Base-by-base conservation (phyloP, 2,113 vertebrate species). In the Pterocles burchelli region DNA sequence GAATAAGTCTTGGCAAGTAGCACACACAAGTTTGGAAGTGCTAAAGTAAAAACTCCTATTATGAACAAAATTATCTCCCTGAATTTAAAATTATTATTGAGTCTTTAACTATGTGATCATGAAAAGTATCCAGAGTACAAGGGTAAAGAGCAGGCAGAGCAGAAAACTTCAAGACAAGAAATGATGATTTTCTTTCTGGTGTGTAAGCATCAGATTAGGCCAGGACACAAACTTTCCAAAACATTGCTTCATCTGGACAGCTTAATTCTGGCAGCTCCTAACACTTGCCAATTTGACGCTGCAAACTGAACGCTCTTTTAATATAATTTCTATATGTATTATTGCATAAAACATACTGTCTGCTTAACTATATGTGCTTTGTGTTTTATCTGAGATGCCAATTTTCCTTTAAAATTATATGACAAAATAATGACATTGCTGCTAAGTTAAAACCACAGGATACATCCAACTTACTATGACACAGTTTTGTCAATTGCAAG, bases 401-500 rank as follows among this genome's bases (percentile, higher is more conserved):
- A 81, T 95, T 96, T 94, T 54, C 49, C 52, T 31, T 76, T 82
- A 71, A 90, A 93, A 43, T 71, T 93, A 15, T 77, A 87, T 93
- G 61, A 96, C 81, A 95, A 90, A 93, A 59, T 93, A 97, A 89
- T 80, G 88, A 80, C 59, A 77, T 80, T 93, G 33, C 28, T 66
- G 73, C 48, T 74, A 57, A 41, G 52, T 84, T 87, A 86, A 95
- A 95, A 89, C 92, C 77, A 82, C 71, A 90, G 94, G 85, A 83
- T 62, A 52, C 73, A 85, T 86, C 62, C 55, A 89, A 88, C 55
- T 94, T 90, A 91, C 41, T 79, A 87, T 78, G 88, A 85, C 48
- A 90, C 29, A 26, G 73, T 87, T 92, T 89, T 80, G 48, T 95
- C 89, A 72, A 80, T 90, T 92, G 80, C 31, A 52, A 74, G 48